These are phyloP conservation scores for Trogon surrucura DNA, from an alignment of 2,113 vertebrate species.

Conservation along the genomic window DNA sequence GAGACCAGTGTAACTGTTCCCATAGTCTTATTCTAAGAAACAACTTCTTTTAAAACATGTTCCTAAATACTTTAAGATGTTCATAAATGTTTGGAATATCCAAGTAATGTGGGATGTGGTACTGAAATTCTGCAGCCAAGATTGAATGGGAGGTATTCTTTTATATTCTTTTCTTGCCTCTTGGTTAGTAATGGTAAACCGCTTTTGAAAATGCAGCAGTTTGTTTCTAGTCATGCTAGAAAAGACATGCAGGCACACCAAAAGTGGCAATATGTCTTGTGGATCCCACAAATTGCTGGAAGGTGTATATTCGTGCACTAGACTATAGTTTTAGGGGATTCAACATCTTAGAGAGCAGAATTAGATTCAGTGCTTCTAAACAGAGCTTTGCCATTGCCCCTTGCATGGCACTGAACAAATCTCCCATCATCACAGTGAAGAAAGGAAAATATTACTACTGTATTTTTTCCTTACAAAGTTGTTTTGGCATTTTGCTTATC, in stretches of 20 bases:
- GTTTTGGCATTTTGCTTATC: neutral
- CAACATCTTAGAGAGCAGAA: neutral
- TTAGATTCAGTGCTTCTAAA: neutral
- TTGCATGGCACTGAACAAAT: neutral
- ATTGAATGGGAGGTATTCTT: accelerated
- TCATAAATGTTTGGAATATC: neutral
- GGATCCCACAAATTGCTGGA: accelerated
- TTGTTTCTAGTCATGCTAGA: neutral
- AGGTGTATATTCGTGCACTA: neutral
- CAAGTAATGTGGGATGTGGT: neutral
- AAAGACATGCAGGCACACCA: neutral
- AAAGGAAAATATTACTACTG: neutral
- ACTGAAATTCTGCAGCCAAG: neutral
- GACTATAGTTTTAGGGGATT: neutral
- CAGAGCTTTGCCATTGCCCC: neutral
- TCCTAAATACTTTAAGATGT: neutral
- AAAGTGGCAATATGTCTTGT: neutral
- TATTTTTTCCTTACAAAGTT: neutral
- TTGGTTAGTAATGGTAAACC: neutral
- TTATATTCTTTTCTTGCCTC: neutral
- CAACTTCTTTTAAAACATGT: neutral
- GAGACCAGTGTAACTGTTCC: neutral
- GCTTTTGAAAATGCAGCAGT: neutral
- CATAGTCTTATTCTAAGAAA: neutral
- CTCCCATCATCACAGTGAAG: neutral